Percentiles rank a stretch among this genome's conserved stretches.
Conservation (phyloP, 2,113 vertebrate genomes). For the Piaya cayana region DNA sequence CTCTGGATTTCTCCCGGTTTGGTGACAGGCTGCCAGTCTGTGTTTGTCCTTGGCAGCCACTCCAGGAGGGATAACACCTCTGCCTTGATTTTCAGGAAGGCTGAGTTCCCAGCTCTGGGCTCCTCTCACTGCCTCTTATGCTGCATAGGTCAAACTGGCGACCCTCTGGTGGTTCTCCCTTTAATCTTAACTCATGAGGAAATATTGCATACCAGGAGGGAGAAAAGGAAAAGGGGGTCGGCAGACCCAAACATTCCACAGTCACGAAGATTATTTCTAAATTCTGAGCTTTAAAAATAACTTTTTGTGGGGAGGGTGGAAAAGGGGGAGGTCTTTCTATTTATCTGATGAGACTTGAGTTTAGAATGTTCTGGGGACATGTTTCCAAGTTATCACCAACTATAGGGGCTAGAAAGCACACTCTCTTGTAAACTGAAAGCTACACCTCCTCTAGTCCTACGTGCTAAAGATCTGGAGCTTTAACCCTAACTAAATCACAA, state of each 20-base stretch:
- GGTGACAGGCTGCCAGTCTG: not conserved
- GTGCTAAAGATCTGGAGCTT: not conserved
- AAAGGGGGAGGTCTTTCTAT: not conserved
- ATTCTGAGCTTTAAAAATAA: conserved; percentile 44
- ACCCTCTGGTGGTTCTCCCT: not conserved
- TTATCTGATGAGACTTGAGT: not conserved
- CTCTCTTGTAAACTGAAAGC: conserved; percentile 3
- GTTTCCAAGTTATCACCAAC: conserved; percentile 16
- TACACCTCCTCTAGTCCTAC: not conserved
- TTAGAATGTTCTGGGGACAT: not conserved
- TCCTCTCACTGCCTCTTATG: accelerated
- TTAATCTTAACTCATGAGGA: not conserved
- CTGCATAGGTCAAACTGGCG: accelerated
- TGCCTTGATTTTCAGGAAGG: not conserved
- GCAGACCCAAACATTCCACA: not conserved
- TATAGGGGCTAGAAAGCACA: conserved; percentile 22
- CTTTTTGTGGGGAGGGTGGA: not conserved
- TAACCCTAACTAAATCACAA: conserved; percentile 26
- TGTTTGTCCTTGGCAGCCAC: accelerated
- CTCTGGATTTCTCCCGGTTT: not conserved
- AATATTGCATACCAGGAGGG: not conserved
- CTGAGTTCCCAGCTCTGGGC: not conserved
- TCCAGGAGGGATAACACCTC: not conserved
- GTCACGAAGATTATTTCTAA: not conserved
- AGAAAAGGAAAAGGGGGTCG: not conserved